Conservation (phyloP, 2,113 vertebrate genomes). For the Chinchilla lanigera region DNA sequence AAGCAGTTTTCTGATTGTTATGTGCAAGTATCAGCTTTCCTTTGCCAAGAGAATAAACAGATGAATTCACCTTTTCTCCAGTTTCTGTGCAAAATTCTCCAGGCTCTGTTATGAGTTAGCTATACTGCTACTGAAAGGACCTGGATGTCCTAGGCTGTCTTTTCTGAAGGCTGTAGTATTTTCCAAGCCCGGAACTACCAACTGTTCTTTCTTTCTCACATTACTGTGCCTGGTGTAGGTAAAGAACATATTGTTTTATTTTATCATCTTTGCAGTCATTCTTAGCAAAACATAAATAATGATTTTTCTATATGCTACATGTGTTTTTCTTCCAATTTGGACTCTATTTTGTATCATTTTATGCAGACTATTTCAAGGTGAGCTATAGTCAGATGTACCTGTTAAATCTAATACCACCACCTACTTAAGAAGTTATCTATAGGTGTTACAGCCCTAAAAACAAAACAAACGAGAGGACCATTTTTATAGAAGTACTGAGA, state of each 20-base stretch:
- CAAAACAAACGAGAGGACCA: background rate
- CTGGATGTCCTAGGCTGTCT: background rate
- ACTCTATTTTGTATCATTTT: background rate
- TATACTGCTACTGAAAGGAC: background rate
- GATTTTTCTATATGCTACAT: background rate
- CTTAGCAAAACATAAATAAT: background rate
- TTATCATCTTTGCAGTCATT: background rate
- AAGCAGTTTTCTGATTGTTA: background rate
- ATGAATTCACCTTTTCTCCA: background rate
- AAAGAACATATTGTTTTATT: background rate
- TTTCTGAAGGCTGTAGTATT: background rate
- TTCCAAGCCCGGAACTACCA: background rate
- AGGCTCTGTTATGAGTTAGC: background rate
- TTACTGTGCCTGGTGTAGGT: background rate
- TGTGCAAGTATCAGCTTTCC: background rate
- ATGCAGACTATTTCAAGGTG: background rate
- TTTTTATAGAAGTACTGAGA: background rate
- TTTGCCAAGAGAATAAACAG: background rate
- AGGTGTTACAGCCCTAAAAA: background rate
- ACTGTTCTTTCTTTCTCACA: rapidly evolving
- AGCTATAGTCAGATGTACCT: background rate
- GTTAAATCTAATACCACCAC: background rate
- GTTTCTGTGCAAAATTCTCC: background rate
- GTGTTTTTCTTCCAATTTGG: background rate
- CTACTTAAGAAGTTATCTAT: background rate